Evolutionary conservation across 1,140 invertebrate genomes (phyloP), one percentile per base, ranked within the genome.

Genomic region (Lutraria rhynchaena): DNA sequence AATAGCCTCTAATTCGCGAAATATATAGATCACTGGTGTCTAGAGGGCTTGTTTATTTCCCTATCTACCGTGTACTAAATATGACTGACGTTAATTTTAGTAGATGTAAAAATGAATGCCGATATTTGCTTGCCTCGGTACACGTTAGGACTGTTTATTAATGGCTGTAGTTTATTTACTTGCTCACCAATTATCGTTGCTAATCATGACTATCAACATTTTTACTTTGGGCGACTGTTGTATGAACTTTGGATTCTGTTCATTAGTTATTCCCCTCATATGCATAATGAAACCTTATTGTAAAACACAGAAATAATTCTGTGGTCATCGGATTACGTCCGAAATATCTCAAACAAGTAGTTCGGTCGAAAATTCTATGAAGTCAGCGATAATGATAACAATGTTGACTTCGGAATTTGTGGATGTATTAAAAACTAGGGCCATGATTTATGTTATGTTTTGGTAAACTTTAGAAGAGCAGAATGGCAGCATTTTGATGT

Each of bases 41-140:
- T 55, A 49, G 22, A 60, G 73, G 73, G 35, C 55, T 37, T 63
- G 35, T 63, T 63, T 63, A 63, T 63, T 63, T 63, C 60, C 13
- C 55, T 31, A 67, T 46, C 13, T 24, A 49, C 17, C 37, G 29
- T 24, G 63, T 67, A 67, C 44, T 27, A 67, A 46, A 31, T 67
- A 67, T 67, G 63, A 67, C 63, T 46, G 63, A 67, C 63, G 44
- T 67, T 67, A 67, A 67, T 41, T 67, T 61, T 46, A 67, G 27
- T 46, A 49, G 44, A 67, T 67, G 63, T 41, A 41, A 67, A 67
- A 67, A 67, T 46, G 37, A 27, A 67, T 24, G 63, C 37, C 41
- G 37, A 67, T 46, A 67, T 67, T 4, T 46, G 63, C 33, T 46
- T n/a, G 44, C 29, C 63, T 67, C 41, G 24, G 63, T 37, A 31